Evolutionary conservation across 1,140 invertebrate species (phyloP), one percentile per base, ranked within the genome.

Genomic region (Dermatophagoides farinae): DNA sequence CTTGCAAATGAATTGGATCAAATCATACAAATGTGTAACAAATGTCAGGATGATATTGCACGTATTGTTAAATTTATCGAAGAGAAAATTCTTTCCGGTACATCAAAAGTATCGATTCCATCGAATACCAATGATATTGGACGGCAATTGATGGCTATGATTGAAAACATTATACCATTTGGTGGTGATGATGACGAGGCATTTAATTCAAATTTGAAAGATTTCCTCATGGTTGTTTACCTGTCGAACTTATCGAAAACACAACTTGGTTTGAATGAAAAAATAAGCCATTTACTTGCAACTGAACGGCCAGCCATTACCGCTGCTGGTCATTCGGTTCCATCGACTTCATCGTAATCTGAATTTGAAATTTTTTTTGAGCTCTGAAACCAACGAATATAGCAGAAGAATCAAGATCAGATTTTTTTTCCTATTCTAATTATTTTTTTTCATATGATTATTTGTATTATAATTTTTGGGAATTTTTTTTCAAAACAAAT

Each of bases 171-270:
- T 20, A 46, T 63, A 9, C 62, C 64, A 16, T 61, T 65, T 41
- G 50, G 50, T 43, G 54, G 51, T 16, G 44, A 57, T 39, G 52
- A 62, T 44, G 57, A 60, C 25, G 65, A 65, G 14, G 47, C 53
- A n/a, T 20, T 63, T 11, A 65, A 62, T 44, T 37, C 54, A 18
- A 61, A 60, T 60, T 62, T 67, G 31, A 50, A 82, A 79, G 91
- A 97, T 78, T 77, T 96, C 62, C 75, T 97, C 47, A 93, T 96
- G 91, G 89, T 96, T 51, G 82, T 92, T 64, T 92, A 91, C 43
- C 76, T 97, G 25, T 86, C 89, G 10, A 90, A 96, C 70, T 76
- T 97, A n/a, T 90, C 90, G 64, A 89, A 91, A 75, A 90, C 88
- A 9, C 90, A 97, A 74, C 77, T 96, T 64, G 85, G 89, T 69